Conservation (phyloP, 2,113 vertebrate genomes). For the Bombycilla garrulus region DNA sequence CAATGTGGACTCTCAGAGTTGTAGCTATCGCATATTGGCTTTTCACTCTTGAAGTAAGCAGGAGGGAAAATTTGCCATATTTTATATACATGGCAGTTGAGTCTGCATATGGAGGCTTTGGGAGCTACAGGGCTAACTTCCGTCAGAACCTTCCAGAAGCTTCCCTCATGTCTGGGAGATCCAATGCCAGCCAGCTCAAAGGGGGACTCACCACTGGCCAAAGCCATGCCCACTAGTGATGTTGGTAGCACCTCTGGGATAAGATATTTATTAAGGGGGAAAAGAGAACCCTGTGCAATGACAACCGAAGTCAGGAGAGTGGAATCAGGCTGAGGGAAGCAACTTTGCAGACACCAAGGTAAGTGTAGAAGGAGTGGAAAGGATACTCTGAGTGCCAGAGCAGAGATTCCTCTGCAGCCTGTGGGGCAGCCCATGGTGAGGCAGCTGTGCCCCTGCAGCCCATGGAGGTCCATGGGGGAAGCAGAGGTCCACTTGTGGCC, state of each 20-base stretch:
- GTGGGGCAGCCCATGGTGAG: no score
- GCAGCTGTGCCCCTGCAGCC: neutral
- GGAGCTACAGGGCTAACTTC: neutral
- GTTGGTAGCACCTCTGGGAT: no score
- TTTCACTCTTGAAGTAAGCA: neutral
- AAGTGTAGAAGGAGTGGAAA: neutral
- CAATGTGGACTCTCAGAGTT: neutral
- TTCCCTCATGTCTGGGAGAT: neutral
- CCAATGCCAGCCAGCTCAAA: neutral
- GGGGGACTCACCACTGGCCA: neutral
- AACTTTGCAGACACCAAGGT: neutral
- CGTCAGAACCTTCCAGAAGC: neutral
- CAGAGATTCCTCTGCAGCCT: neutral
- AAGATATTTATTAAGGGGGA: neutral
- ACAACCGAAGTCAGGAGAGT: neutral
- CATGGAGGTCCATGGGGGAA: no score
- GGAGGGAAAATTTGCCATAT: neutral
- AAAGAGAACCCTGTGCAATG: no score
- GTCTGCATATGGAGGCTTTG: neutral
- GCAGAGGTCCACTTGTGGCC: neutral
- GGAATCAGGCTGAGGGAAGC: neutral
- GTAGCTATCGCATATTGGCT: neutral
- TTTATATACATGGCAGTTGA: neutral
- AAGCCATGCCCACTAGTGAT: neutral
- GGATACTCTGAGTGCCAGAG: neutral